Percentiles rank a stretch among this genome's conserved stretches.
Evolutionary conservation across 2,797 vertebrate species (phyloP).

Genomic region (Myripristis murdjan): DNA sequence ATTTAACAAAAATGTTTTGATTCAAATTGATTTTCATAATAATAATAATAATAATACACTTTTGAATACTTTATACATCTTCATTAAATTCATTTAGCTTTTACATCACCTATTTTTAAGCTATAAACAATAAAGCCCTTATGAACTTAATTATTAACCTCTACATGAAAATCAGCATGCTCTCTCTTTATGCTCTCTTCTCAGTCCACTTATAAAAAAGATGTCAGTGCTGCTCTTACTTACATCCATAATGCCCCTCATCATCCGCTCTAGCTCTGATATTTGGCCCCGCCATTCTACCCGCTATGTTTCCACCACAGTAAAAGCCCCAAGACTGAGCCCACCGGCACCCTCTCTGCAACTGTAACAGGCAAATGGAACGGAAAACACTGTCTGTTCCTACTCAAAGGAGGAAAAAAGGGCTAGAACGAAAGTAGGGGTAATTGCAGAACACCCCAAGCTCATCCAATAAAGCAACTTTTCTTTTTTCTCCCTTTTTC

Average conservation of each 20-base stretch:
- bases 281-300: constrained; percentile 71
- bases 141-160: constrained; percentile 72
- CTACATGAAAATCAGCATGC: constrained; percentile 47
- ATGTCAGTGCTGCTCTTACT: constrained; percentile 79
- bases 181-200: constrained; percentile 40
- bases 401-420: constrained; percentile 62
- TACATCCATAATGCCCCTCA: constrained; percentile 71
- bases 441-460: constrained; percentile 77
- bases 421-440: constrained; percentile 58
- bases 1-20: constrained; percentile 19
- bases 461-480: constrained; percentile 77
- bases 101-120: constrained; percentile 24
- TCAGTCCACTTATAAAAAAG: constrained; percentile 64
- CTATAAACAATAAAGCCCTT: constrained; percentile 48
- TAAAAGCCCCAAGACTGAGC: constrained; percentile 62
- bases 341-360: constrained; percentile 61
- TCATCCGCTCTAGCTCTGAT: constrained; percentile 70
- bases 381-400: constrained; percentile 76
- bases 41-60: background rate
- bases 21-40: constrained; percentile 12
- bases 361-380: constrained; percentile 68
- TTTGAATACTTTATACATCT: too few relatives aligned
- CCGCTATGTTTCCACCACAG: constrained; percentile 65
- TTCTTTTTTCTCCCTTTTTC: constrained; percentile 47
- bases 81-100: background rate